phyloP scores from a whole-genome alignment of 2,113 vertebrate genomes.

The Jaculus jaculus region DNA sequence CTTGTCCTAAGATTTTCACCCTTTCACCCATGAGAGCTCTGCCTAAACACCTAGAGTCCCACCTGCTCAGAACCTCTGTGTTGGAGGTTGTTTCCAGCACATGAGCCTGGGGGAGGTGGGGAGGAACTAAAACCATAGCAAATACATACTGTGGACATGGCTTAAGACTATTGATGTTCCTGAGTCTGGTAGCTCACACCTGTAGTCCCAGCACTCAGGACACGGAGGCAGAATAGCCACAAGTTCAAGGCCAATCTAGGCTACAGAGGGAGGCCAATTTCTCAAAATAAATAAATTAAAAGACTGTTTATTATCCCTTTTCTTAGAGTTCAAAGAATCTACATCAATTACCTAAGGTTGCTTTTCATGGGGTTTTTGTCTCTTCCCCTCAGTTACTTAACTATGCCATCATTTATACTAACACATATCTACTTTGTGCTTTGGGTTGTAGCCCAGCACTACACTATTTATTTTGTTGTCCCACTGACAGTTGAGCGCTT shows the following conservation, averaged over 20 bases:
- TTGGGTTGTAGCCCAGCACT: background rate
- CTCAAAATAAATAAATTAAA: background rate
- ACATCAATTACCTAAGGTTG: background rate
- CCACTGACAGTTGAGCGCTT: background rate
- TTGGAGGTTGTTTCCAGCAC: too few species aligned
- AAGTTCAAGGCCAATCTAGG: background rate
- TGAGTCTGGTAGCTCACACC: background rate
- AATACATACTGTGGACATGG: too few species aligned
- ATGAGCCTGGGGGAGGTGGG: background rate
- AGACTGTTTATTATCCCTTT: too few species aligned
- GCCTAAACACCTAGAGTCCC: too few species aligned
- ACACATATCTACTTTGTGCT: background rate
- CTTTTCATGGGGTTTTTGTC: background rate
- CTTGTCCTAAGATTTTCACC: too few species aligned
- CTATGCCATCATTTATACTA: background rate
- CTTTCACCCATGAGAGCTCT: too few species aligned
- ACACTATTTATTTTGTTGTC: slow-evolving; percentile 3
- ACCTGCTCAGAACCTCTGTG: too few species aligned
- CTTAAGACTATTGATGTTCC: too few species aligned
- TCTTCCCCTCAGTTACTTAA: background rate
- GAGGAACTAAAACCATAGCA: too few species aligned
- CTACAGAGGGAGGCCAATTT: background rate
- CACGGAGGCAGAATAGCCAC: background rate
- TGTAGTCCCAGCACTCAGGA: background rate
- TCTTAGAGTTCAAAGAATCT: background rate